A percentile compares a stretch with the other conserved stretches of the same genome.
Conservation (phyloP, 1,140 invertebrate species). For the Caenorhabditis brenneri region DNA sequence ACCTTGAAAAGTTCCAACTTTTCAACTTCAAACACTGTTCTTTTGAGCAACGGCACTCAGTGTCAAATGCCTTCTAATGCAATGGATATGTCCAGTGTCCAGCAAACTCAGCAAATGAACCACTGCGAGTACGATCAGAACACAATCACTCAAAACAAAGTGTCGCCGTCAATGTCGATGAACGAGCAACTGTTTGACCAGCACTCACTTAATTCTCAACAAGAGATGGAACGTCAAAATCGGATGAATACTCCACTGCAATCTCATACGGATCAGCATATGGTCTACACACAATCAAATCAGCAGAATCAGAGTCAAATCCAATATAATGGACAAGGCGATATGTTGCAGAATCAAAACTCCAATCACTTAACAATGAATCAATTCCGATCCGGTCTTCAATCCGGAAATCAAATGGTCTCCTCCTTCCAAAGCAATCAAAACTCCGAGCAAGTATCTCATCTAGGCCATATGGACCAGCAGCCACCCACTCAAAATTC, state of each 20-base stretch:
- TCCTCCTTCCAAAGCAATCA: constrained; percentile 14
- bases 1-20: not conserved
- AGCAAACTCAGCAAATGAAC: not conserved
- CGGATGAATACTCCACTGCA: not conserved
- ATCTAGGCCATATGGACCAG: constrained; percentile 41
- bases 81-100: no score
- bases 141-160: not conserved
- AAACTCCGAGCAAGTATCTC: constrained; percentile 13
- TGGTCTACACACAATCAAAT: not conserved
- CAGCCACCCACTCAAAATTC: constrained; percentile 32
- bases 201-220: not conserved
- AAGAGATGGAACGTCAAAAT: not conserved
- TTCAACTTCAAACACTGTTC: not conserved
- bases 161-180: not conserved
- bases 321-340: not conserved
- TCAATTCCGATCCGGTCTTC: not conserved
- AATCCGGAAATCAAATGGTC: not conserved
- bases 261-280: no score
- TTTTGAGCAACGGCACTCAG: not conserved
- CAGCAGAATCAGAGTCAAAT: not conserved
- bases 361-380: not conserved
- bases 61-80: not conserved
- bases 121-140: not conserved
- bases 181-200: constrained; percentile 7
- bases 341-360: not conserved